Evolutionary conservation across 64 coral and sea anemone species (phyloP), one percentile per base, ranked within the genome.

Genomic region (Porites australiensis): DNA sequence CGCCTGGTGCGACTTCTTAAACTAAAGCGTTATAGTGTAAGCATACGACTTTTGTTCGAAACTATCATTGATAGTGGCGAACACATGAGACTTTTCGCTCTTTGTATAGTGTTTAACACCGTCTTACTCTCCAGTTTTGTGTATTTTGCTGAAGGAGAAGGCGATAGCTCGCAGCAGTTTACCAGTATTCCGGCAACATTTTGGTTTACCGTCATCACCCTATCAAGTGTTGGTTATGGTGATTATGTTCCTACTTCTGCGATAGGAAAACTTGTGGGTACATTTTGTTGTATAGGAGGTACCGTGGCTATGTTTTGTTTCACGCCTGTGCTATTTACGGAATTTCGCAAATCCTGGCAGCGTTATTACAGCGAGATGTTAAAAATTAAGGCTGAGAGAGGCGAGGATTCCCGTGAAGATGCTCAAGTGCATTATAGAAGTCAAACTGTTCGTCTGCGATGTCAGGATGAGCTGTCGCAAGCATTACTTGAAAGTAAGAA

Each of bases 181-280:
- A 76, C 72, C 1, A 96, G 86, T 22, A 87, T 96, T 44, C 95
- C 95, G 2, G 87, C 93, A 7, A 83, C 86, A 0, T 93, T 96
- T 46, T 96, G 91, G 91, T 96, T 90, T 61, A 87, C 88, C 1
- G 21, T 96, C 11, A 88, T 96, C 13, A 90, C 95, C 0, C 92
- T 96, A 5, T 93, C 91, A 14, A 85, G 79, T 11, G 95, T 96
- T 0, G 95, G 95, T 5, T 96, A 96, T 23, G 95, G 95, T 15
- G 95, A 96, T 44, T 87, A 65, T 15, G 95, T 94, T 5, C 95
- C 91, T 2, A 67, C 44, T 43, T 94, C 91, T 3, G 76, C 73
- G 4, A 9, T 50, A 44, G 95, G 95, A 15, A 96, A 96, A 27
- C 2, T 96, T 7, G 86, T 96, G 69, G 91, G 86, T 27, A 61